A percentile compares a stretch with the other conserved stretches of the same genome.
phyloP scores from a whole-genome alignment of 2,113 vertebrate species.

The Cygnus atratus region DNA sequence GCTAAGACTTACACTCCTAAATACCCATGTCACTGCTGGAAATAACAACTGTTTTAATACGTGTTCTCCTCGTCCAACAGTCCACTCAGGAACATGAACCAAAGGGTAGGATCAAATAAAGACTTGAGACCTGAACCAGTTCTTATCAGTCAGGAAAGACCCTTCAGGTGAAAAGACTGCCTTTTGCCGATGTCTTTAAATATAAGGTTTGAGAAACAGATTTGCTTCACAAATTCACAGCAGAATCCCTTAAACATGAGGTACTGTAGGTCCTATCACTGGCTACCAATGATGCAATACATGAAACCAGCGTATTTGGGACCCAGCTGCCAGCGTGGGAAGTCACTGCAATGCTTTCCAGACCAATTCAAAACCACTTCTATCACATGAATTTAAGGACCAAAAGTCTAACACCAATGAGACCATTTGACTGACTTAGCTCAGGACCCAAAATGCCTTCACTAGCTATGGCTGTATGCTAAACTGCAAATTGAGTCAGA shows the following conservation, averaged over 20 bases:
- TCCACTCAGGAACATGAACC: background rate
- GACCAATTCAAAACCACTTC: background rate
- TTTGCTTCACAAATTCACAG: background rate
- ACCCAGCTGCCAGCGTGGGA: background rate
- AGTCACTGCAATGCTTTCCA: background rate
- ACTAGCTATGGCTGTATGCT: background rate
- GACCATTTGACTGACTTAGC: background rate
- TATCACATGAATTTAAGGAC: background rate
- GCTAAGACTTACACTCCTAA: background rate
- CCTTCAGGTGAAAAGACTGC: background rate
- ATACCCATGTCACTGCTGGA: background rate
- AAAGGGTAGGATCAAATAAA: background rate
- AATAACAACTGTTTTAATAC: background rate
- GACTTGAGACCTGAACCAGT: background rate
- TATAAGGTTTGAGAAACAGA: background rate
- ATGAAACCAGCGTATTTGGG: background rate
- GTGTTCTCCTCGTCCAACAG: background rate
- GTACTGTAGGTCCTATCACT: too few species aligned
- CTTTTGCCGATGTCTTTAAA: background rate
- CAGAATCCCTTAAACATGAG: background rate
- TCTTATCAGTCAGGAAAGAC: background rate
- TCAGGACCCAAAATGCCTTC: background rate
- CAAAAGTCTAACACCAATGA: background rate
- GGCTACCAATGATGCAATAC: background rate
- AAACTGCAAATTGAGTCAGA: background rate